Conservation (phyloP, 2,888 invertebrate species). For the Sphinx pinastri region DNA sequence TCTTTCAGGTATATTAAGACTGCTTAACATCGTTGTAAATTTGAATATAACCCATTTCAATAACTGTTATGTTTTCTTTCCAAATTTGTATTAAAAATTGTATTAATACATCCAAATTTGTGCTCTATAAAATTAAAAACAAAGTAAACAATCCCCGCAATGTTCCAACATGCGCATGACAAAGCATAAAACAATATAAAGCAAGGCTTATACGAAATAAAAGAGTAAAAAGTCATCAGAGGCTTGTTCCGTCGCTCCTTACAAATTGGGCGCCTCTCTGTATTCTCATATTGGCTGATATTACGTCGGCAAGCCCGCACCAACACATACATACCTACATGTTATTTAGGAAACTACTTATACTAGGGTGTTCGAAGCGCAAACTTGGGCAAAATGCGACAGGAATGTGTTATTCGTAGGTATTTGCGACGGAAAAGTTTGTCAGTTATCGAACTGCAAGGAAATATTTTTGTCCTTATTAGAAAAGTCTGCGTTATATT, state of each 20-base stretch:
- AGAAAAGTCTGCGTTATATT: conserved; percentile 10
- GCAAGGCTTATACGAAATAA: conserved; percentile 38
- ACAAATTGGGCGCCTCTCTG: conserved; percentile 68
- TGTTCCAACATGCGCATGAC: neutral
- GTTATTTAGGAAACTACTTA: conserved; percentile 32
- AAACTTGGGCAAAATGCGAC: conserved; percentile 47
- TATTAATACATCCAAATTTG: too few relatives aligned
- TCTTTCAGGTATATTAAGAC: neutral
- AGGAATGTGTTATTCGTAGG: conserved; percentile 37
- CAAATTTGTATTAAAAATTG: too few relatives aligned
- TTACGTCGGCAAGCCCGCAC: conserved; percentile 51
- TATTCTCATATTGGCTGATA: conserved; percentile 65
- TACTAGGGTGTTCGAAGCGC: conserved; percentile 41
- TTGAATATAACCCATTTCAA: too few relatives aligned
- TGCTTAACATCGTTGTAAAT: too few relatives aligned
- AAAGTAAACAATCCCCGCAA: neutral
- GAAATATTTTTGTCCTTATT: conserved; percentile 27
- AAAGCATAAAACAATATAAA: conserved; percentile 26
- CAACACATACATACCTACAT: conserved; percentile 38
- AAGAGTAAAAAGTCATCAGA: conserved; percentile 45
- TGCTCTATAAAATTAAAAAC: neutral
- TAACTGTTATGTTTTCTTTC: too few relatives aligned
- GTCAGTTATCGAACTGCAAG: conserved; percentile 26
- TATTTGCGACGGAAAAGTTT: conserved; percentile 21
- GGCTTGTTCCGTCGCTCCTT: conserved; percentile 49